Evolutionary conservation across 2,888 invertebrate species (phyloP), one percentile per base, ranked within the genome.

Genomic region (Sisyra nigra): DNA sequence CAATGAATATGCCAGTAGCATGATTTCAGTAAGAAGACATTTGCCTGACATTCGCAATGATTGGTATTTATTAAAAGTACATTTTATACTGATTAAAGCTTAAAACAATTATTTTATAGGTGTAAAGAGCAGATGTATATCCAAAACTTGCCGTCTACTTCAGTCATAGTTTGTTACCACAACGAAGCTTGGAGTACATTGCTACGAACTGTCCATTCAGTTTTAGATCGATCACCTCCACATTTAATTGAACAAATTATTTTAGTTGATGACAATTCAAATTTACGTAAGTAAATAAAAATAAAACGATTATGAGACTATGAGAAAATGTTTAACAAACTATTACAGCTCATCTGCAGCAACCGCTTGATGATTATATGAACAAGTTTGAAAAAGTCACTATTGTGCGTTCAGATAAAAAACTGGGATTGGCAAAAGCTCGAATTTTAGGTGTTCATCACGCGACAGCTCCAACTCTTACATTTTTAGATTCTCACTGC

Each of bases 121-220:
- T 89, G 89, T 59, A 87, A 85, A 63, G 73, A 76, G 49, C 72
- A 72, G 9, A 70, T 76, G 37, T 83, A 83, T 58, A 56, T 68
- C 46, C 66, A 70, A 41, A 69, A 80, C 49, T 70, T 93, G 42
- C 91, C 92, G 1, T 70, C 80, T 44, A 93, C 93, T 1, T 81
- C 91, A 38, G 92, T 94, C 15, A 83, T 94, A 48, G 84, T 94
- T 55, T 93, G 93, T 61, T 94, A 94, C 68, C 97, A 98, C 69
- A 98, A 98, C 64, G 98, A 98, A 67, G 97, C 97, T 1, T 97
- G 96, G 96, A 91, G 93, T 0, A 94, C 96, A 10, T 70, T 98
- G 18, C 65, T 97, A 45, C 71, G 97, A 42, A 96, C 97, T 0
- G 93, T 97, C 1, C 94, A 96, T 65, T 93, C 92, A 6, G 91